Percentiles rank a stretch among this genome's conserved stretches.
Conservation (phyloP, 2,888 invertebrate species). For the Trisateles emortualis region DNA sequence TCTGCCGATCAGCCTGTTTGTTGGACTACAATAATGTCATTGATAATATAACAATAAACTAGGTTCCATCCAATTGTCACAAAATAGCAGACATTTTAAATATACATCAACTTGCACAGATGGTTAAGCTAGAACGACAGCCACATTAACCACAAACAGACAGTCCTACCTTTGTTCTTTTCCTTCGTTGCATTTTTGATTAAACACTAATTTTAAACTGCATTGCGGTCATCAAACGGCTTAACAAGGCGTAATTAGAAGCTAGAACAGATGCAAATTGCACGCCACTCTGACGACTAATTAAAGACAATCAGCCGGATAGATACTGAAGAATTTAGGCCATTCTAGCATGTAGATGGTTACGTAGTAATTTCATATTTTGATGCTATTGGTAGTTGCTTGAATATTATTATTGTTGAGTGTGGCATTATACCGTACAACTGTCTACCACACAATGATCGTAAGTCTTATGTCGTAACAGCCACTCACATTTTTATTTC, state of each 20-base stretch:
- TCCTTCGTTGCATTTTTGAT: not conserved
- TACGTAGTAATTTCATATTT: not conserved
- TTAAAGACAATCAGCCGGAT: slow-evolving; percentile 31
- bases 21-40: too few species aligned
- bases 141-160: not conserved
- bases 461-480: too few species aligned
- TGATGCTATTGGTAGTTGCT: not conserved
- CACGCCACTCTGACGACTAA: slow-evolving; percentile 26
- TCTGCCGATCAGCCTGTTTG: too few species aligned
- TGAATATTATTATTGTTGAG: too few species aligned
- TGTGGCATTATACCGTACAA: too few species aligned
- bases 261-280: slow-evolving; percentile 43
- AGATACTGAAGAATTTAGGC: slow-evolving; percentile 13
- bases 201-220: slow-evolving; percentile 29
- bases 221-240: slow-evolving; percentile 23
- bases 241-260: slow-evolving; percentile 43
- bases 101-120: too few species aligned
- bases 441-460: too few species aligned
- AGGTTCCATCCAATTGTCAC: too few species aligned
- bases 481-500: too few species aligned
- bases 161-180: not conserved
- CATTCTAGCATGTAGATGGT: slow-evolving; percentile 1
- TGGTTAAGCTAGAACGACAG: not conserved
- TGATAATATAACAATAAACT: too few species aligned
- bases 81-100: too few species aligned